Base-by-base conservation (phyloP, 2,113 vertebrate species). In the Trogon surrucura region DNA sequence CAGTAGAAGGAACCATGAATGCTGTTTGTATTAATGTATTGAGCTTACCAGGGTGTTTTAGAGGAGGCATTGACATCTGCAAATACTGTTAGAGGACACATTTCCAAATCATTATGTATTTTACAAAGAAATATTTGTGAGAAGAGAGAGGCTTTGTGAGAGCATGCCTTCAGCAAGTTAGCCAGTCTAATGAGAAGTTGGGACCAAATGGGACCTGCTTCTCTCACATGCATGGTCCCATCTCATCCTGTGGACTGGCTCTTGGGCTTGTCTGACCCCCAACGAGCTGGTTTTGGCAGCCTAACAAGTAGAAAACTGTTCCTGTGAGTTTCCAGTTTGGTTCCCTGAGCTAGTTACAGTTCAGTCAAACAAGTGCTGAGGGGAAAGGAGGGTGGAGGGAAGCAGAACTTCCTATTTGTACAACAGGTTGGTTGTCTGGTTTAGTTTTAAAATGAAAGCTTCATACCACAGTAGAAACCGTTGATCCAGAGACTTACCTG, bases 121-220 rank as follows among this genome's bases (percentile, higher is more conserved):
- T 77, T 80, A 62, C 54, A 71, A 23, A 74, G 51, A 20, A 93
- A 71, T 12, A 18, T 58, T 34, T 74, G 8, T 80, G 29, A 60
- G 74, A 92, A 79, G 10, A 60, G 56, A 71, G 8, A 45, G 21
- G 5, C 6, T 54, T 74, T 80, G 16, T 64, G 29, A 75, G 7
- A 34, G 11, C 2, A 2, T 84, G 13, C 10, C 44, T 88, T 89
- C 45, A 73, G 16, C 38, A 65, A 32, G 45, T 12, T 88, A 87
- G 13, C 6, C 34, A n/a, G 16, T 44, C 17, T 66, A 69, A 5
- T 19, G 12, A 65, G 29, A 60, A 64, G 4, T 5, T 79, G 38
- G 26, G 30, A 9, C 7, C n/a, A 41, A 72, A 53, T 0, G 0
- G 1, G 6, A 1, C 14, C 30, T 69, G 8, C 26, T 60, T 7